Conservation (phyloP, 2,888 invertebrate genomes). For the Machimus rusticus region DNA sequence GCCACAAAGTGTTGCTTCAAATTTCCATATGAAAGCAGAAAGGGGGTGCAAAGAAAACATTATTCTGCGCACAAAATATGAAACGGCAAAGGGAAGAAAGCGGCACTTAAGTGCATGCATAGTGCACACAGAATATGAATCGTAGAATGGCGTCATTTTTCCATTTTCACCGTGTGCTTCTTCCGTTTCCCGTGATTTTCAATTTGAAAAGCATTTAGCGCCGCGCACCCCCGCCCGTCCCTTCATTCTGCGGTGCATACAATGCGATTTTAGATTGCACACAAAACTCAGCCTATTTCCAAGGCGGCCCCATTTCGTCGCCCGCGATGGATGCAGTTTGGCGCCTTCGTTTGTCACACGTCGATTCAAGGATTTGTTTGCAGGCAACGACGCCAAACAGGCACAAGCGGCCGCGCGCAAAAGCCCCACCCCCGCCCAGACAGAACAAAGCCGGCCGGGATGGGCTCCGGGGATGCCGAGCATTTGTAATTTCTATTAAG, state of each 20-base stretch:
- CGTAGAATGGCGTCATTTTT: conserved; percentile 30
- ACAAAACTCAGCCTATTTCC: conserved; percentile 25
- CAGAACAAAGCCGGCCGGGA: not conserved
- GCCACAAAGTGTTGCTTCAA: conserved; percentile 38
- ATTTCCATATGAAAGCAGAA: conserved; percentile 24
- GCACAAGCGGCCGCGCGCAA: not conserved
- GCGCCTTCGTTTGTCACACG: conserved; percentile 39
- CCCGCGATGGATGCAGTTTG: conserved; percentile 25
- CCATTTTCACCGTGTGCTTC: conserved; percentile 23
- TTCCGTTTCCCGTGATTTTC: conserved; percentile 36
- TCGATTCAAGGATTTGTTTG: conserved; percentile 41
- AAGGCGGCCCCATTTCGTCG: conserved; percentile 24
- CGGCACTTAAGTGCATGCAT: conserved; percentile 39
- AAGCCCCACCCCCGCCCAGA: not conserved
- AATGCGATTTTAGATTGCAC: conserved; percentile 26
- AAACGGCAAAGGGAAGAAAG: conserved; percentile 27
- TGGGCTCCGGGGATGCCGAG: not conserved
- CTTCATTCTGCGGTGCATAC: not conserved
- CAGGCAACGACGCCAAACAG: conserved; percentile 29
- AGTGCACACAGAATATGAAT: conserved; percentile 32
- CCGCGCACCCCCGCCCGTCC: not conserved
- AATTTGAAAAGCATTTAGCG: conserved; percentile 32
- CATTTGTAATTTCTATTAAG: conserved; percentile 35
- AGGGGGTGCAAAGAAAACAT: conserved; percentile 2
- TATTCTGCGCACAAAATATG: conserved; percentile 1